These are phyloP conservation scores for Pomatorhinus ruficollis DNA, from an alignment of 2,113 vertebrate genomes.

Conservation along the genomic window DNA sequence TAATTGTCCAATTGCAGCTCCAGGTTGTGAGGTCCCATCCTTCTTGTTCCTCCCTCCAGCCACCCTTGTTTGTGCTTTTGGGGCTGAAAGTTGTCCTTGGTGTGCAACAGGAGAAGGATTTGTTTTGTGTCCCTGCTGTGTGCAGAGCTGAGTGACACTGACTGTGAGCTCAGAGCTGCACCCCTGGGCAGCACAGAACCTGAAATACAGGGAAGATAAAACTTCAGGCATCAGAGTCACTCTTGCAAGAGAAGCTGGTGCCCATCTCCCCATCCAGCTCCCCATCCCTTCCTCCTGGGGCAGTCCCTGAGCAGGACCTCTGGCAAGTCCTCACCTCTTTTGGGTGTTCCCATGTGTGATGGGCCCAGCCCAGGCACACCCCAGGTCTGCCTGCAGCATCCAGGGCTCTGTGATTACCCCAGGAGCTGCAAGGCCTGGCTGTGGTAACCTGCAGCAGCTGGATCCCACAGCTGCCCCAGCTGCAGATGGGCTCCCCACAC, in stretches of 20 bases:
- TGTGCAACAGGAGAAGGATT: too few relatives aligned
- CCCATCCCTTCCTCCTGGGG: neutral
- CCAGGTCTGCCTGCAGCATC: neutral
- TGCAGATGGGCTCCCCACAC: neutral
- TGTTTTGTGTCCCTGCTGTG: too few relatives aligned
- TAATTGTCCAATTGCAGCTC: too few relatives aligned
- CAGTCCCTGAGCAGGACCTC: neutral
- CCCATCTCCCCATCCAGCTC: neutral
- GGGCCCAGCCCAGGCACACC: rapidly evolving
- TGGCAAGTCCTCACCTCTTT: neutral
- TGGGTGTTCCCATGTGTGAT: rapidly evolving
- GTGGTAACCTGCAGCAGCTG: neutral
- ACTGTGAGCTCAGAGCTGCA: too few relatives aligned
- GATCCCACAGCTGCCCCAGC: neutral
- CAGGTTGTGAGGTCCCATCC: too few relatives aligned
- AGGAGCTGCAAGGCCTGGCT: neutral
- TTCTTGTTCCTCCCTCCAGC: too few relatives aligned
- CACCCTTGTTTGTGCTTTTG: too few relatives aligned
- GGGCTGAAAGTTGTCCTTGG: too few relatives aligned
- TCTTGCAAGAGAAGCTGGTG: neutral
- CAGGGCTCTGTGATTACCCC: rapidly evolving
- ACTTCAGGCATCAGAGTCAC: neutral
- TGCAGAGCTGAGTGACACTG: too few relatives aligned
- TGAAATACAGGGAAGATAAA: too few relatives aligned
- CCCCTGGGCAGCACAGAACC: too few relatives aligned